Percentiles rank a stretch among this genome's conserved stretches.
phyloP scores from a whole-genome alignment of 2,113 vertebrate genomes.

The Genyomyrus donnyi region DNA sequence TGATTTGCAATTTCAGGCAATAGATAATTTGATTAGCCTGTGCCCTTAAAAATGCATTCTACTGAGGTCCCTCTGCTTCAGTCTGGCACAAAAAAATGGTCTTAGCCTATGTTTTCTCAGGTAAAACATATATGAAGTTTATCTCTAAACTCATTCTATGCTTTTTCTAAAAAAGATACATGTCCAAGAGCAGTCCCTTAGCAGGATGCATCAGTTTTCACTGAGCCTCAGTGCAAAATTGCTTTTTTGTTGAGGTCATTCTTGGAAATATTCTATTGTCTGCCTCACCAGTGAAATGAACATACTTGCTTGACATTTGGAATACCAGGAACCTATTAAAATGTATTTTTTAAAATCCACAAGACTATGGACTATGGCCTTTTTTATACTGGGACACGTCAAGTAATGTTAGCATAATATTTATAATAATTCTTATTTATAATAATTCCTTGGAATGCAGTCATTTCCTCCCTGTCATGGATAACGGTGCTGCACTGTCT shows the following conservation, averaged over 20 bases:
- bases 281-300: background rate
- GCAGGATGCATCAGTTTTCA: background rate
- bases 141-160: background rate
- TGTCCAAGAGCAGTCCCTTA: background rate
- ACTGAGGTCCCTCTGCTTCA: background rate
- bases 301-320: background rate
- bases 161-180: background rate
- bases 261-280: background rate
- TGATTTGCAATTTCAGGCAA: background rate
- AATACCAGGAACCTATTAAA: background rate
- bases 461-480: background rate
- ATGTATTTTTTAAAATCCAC: background rate
- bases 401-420: background rate
- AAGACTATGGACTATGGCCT: background rate
- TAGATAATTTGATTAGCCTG: background rate
- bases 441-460: background rate
- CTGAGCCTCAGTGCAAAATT: background rate
- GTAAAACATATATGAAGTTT: background rate
- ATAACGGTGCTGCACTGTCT: background rate
- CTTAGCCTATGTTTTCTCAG: background rate
- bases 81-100: background rate
- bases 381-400: background rate
- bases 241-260: background rate
- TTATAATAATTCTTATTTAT: background rate
- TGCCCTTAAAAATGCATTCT: background rate